A percentile compares a stretch with the other conserved stretches of the same genome.
Evolutionary conservation across 2,888 invertebrate species (phyloP).

Genomic region (Helleia helle): DNA sequence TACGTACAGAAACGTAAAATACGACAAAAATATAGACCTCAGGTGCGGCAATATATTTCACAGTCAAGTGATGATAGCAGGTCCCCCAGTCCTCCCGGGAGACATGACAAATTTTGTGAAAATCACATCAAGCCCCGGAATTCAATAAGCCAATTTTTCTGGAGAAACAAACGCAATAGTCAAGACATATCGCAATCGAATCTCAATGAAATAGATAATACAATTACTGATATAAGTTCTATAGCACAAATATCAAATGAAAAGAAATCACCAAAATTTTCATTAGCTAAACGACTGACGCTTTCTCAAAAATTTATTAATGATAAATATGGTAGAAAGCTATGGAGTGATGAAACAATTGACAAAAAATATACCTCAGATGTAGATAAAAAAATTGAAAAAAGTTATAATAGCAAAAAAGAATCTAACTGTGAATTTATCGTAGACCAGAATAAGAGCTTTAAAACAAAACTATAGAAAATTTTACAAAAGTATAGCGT

Average conservation of each 20-base stretch:
- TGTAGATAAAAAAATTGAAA: slow-evolving; percentile 53
- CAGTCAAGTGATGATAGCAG: slow-evolving; percentile 78
- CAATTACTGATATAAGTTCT: slow-evolving; percentile 66
- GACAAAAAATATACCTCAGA: slow-evolving; percentile 43
- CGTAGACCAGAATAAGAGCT: not conserved
- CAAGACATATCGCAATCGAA: slow-evolving; percentile 54
- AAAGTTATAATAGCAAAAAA: slow-evolving; percentile 27
- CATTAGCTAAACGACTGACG: slow-evolving; percentile 52
- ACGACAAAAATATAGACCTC: slow-evolving; percentile 77
- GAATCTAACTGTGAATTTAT: slow-evolving; percentile 25
- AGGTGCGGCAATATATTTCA: slow-evolving; percentile 66
- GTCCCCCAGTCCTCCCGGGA: slow-evolving; percentile 67
- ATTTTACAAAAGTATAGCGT: not conserved
- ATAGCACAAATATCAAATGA: slow-evolving; percentile 58
- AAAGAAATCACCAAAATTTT: slow-evolving; percentile 53
- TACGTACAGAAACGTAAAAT: slow-evolving; percentile 82
- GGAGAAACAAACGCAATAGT: slow-evolving; percentile 59
- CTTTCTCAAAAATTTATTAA: slow-evolving; percentile 69
- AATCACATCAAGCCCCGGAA: slow-evolving; percentile 52
- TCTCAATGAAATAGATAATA: slow-evolving; percentile 41
- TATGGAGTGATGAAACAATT: slow-evolving; percentile 57
- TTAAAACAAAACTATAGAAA: slow-evolving; percentile 2
- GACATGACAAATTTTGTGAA: slow-evolving; percentile 50
- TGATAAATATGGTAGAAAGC: slow-evolving; percentile 67
- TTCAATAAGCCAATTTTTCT: slow-evolving; percentile 65